Evolutionary conservation across 2,888 invertebrate species (phyloP), one percentile per base, ranked within the genome.

Genomic region (Dichetophora obliterata): DNA sequence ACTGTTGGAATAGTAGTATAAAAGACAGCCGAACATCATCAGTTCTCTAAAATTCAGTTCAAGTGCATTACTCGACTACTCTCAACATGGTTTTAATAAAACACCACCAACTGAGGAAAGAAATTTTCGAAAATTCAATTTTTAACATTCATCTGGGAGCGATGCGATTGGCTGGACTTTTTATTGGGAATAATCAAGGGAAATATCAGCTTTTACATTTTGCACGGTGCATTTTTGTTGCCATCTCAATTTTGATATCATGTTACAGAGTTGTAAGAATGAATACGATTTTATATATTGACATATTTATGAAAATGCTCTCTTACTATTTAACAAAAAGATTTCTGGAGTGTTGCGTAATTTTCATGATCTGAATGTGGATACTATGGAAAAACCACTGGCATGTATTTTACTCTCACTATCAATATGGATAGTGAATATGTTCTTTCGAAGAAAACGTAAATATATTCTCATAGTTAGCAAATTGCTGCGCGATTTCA

Each of bases 91-190:
- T 69, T 5, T 8, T n/a, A 5, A 65, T 69, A 31, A 54, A n/a
- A 5, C 2, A 27, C n/a, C 27, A 69, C n/a, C 50, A 69, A 52
- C n/a, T 69, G 3, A 54, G 31, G n/a, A 52, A 52, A 9, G 80
- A 82, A 4, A 77, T 79, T 57, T 86, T 87, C 48, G 78, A 82
- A 0, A 81, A 82, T 78, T 80, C 82, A 0, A 75, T 87, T 3
- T 83, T 86, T 54, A 43, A 76, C 5, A 66, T 78, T 5, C 84
- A 86, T 16, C 65, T 84, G 37, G 77, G 76, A 6, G 82, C 74
- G 54, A 82, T 86, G 78, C 83, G 80, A 11, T 73, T 77, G 59
- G 82, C 82, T 4, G 85, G 85, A 5, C 87, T 82, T 75, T 75
- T 86, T 72, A 80, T 84, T 1, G 81, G 81, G 24, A 75, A 57